A percentile compares a stretch with the other conserved stretches of the same genome.
These are phyloP conservation scores for Ameiurus melas DNA, from an alignment of 2,113 vertebrate species.

Conservation along the genomic window DNA sequence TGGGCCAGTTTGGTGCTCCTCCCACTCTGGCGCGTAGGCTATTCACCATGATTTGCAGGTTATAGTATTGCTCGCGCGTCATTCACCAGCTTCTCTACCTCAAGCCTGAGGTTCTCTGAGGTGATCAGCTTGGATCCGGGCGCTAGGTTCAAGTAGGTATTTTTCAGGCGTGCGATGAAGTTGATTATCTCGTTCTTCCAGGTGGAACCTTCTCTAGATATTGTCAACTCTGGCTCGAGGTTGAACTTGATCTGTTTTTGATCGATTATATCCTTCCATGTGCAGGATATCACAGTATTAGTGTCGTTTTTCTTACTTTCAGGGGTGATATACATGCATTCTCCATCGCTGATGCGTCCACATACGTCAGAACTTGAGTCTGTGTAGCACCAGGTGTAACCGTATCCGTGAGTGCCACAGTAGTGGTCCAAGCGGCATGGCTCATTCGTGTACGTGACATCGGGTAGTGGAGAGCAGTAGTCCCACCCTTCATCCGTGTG, in stretches of 20 bases:
- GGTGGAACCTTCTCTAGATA: background rate
- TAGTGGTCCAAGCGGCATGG: conserved; percentile 7
- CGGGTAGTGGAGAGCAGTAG: conserved; percentile 15
- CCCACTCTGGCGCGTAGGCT: no score
- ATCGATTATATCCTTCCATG: background rate
- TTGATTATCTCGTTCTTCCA: conserved; percentile 14
- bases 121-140: background rate
- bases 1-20: conserved; percentile 4
- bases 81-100: background rate
- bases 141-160: background rate
- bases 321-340: background rate
- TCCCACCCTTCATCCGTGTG: conserved; percentile 1
- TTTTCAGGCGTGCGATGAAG: conserved; percentile 1
- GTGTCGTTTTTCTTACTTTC: no score
- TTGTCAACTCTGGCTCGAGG: background rate
- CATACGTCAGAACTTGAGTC: background rate
- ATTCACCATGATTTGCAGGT: conserved; percentile 22
- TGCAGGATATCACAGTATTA: background rate
- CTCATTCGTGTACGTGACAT: conserved; percentile 15
- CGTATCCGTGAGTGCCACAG: background rate
- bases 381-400: conserved; percentile 25
- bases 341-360: background rate
- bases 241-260: background rate
- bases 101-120: background rate
- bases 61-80: background rate